A percentile compares a stretch with the other conserved stretches of the same genome.
phyloP scores from a whole-genome alignment of 2,888 invertebrate genomes.

The Salticus scenicus region DNA sequence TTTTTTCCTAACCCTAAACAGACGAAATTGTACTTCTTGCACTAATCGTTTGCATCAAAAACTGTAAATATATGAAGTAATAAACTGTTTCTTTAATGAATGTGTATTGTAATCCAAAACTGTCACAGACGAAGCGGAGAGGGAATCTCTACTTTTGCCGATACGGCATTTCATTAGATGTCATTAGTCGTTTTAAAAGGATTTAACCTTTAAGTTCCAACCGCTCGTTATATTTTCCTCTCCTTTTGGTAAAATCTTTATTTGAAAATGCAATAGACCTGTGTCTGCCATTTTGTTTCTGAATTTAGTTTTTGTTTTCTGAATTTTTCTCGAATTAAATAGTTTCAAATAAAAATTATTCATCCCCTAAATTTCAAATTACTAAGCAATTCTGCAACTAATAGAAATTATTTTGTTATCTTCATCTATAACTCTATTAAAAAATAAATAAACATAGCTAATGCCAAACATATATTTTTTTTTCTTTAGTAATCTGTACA shows the following conservation, averaged over 20 bases:
- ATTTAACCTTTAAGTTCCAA: constrained; percentile 15
- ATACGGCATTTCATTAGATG: constrained; percentile 55
- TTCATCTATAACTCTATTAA: no score
- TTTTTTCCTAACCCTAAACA: no score
- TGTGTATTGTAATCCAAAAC: not conserved
- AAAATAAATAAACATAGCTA: no score
- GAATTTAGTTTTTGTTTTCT: no score
- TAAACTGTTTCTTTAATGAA: not conserved
- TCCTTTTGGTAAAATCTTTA: not conserved
- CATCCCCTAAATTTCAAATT: no score
- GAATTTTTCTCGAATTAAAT: no score
- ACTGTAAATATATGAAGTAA: not conserved
- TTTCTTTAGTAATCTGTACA: no score
- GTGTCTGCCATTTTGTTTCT: not conserved
- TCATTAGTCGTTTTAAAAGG: constrained; percentile 67
- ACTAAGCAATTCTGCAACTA: no score
- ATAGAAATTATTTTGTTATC: no score
- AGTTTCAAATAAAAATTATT: no score
- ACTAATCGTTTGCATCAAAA: not conserved
- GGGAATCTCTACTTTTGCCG: constrained; percentile 53
- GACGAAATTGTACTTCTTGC: no score
- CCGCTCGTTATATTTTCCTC: constrained; percentile 55
- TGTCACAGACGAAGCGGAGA: not conserved
- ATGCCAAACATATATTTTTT: no score
- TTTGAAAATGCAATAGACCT: not conserved